Percentiles rank a stretch among this genome's conserved stretches.
Evolutionary conservation across 1,140 invertebrate genomes (phyloP).

Genomic region (Drosophila melanogaster): DNA sequence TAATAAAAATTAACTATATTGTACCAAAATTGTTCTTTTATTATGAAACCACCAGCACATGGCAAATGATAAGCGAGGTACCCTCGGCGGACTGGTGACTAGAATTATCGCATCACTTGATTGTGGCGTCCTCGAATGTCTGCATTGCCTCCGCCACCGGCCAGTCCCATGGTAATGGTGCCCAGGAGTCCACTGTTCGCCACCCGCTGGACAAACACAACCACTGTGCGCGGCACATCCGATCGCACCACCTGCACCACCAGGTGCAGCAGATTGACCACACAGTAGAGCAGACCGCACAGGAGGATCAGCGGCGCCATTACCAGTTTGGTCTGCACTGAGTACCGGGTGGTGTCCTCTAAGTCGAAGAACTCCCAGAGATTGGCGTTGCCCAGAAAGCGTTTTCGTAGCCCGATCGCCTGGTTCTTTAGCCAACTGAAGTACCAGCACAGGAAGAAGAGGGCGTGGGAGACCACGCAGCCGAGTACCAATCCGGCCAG

Average conservation of each 20-base stretch:
- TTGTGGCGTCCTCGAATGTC: background rate
- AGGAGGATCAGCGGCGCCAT: conserved; percentile 57
- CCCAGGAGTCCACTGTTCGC: conserved; percentile 30
- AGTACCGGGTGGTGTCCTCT: conserved; percentile 57
- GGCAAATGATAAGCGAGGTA: background rate
- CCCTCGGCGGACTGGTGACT: background rate
- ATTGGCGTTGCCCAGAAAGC: conserved; percentile 54
- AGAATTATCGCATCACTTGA: background rate
- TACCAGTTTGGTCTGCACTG: conserved; percentile 57
- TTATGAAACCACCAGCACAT: background rate
- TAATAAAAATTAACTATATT: background rate
- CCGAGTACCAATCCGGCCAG: conserved; percentile 61
- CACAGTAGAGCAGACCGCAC: conserved; percentile 53
- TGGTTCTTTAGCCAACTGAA: conserved; percentile 64
- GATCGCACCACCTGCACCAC: conserved; percentile 58
- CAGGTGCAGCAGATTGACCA: conserved; percentile 56
- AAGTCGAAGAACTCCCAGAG: conserved; percentile 70
- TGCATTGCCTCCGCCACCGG: background rate
- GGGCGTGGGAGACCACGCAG: conserved; percentile 52
- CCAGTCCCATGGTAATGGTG: conserved; percentile 14
- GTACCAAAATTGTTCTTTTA: background rate
- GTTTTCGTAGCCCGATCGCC: conserved; percentile 49
- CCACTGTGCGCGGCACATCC: conserved; percentile 61
- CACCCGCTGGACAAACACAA: conserved; percentile 59
- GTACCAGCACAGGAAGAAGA: conserved; percentile 66